phyloP scores from a whole-genome alignment of 2,113 vertebrate species.

The Brachionichthys hirsutus region DNA sequence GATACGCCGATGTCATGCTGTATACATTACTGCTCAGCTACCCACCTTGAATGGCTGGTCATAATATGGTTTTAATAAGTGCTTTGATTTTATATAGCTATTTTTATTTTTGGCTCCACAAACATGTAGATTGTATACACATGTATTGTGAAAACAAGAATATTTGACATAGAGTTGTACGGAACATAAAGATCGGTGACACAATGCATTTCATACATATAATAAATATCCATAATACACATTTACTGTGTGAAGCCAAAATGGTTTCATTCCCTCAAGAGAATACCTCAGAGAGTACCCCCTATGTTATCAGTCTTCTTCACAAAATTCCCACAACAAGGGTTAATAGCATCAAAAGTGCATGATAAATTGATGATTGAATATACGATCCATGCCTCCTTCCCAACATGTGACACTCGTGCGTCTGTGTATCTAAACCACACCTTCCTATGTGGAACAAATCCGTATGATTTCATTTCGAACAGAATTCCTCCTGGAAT shows the following conservation, averaged over 20 bases:
- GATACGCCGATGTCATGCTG: conserved; percentile 4
- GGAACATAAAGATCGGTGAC: background rate
- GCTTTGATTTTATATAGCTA: background rate
- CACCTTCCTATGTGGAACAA: conserved; percentile 57
- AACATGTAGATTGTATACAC: background rate
- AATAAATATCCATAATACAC: conserved; percentile 2
- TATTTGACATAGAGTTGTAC: no score
- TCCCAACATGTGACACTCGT: conserved; percentile 32
- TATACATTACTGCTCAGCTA: conserved; percentile 7
- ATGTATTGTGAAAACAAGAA: background rate
- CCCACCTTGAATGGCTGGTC: conserved; percentile 7
- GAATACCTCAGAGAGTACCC: conserved; percentile 8
- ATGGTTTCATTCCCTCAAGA: conserved; percentile 1
- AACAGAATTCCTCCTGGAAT: conserved; percentile 64
- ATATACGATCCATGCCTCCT: conserved; percentile 45
- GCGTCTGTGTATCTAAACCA: conserved; percentile 54
- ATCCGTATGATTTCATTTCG: conserved; percentile 69
- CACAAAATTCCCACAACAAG: conserved; percentile 52
- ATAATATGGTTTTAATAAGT: background rate
- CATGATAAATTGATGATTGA: conserved; percentile 49
- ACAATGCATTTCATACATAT: conserved; percentile 6
- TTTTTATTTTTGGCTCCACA: no score
- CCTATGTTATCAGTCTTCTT: conserved; percentile 43
- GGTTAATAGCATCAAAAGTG: conserved; percentile 59
- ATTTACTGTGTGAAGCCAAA: background rate